Percentiles rank a stretch among this genome's conserved stretches.
Conservation (phyloP, 2,797 vertebrate species). For the Cottoperca gobio region DNA sequence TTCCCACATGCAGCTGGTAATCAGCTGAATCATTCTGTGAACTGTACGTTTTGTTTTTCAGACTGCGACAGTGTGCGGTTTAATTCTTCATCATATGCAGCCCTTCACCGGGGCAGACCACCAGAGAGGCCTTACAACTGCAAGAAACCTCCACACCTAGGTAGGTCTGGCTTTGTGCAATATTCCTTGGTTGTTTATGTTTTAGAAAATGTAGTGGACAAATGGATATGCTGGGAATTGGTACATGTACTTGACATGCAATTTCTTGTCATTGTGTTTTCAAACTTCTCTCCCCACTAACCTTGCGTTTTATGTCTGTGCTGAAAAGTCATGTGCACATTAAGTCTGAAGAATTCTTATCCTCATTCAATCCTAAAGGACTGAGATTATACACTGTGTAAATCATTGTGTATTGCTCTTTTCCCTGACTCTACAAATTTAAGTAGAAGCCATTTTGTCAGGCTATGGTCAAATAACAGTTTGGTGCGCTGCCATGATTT, state of each 20-base stretch:
- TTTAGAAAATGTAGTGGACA: not conserved
- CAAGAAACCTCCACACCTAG: constrained; percentile 87
- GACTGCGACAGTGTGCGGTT: constrained; percentile 89
- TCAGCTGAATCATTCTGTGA: constrained; percentile 14
- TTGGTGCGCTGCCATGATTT: constrained; percentile 3
- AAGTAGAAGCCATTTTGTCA: not conserved
- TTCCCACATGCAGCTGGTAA: not conserved
- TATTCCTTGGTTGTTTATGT: not conserved
- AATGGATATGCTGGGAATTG: not conserved
- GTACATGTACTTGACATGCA: not conserved
- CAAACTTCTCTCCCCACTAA: not conserved
- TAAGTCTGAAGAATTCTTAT: not conserved
- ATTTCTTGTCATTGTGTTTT: constrained; percentile 3
- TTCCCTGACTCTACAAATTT: not conserved
- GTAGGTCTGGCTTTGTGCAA: constrained; percentile 69
- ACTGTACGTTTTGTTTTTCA: constrained; percentile 73
- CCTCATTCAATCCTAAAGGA: not conserved
- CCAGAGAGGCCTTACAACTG: constrained; percentile 94
- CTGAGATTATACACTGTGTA: not conserved
- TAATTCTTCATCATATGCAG: constrained; percentile 94
- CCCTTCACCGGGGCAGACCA: constrained; percentile 96
- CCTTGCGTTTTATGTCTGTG: not conserved
- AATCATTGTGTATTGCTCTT: constrained; percentile 1
- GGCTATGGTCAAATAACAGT: not conserved
- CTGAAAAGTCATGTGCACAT: not conserved